Percentiles rank a stretch among this genome's conserved stretches.
Evolutionary conservation across 2,797 vertebrate genomes (phyloP).

Genomic region (Anableps anableps): DNA sequence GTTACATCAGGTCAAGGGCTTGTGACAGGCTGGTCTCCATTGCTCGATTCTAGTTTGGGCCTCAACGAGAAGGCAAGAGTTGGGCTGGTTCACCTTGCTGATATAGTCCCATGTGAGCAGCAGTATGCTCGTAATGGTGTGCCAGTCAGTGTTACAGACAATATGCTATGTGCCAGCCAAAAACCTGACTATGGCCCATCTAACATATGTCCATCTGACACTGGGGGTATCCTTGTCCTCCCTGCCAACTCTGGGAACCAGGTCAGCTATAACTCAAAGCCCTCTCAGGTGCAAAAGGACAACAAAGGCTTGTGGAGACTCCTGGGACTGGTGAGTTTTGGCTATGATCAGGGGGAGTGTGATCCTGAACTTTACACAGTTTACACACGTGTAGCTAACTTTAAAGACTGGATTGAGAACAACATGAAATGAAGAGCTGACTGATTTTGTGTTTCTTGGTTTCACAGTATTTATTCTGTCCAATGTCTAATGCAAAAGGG

Average conservation of each 20-base stretch:
- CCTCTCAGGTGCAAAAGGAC: conserved; percentile 53
- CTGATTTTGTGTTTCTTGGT: conserved; percentile 10
- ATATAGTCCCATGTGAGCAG: conserved; percentile 91
- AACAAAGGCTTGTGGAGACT: conserved; percentile 86
- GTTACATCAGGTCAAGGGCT: conserved; percentile 67
- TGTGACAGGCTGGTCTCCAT: conserved; percentile 91
- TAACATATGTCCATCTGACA: conserved; percentile 94
- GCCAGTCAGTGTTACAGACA: conserved; percentile 93
- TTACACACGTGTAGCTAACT: conserved; percentile 89
- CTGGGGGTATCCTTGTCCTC: conserved; percentile 90
- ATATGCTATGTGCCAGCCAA: conserved; percentile 93
- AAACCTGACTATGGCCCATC: conserved; percentile 81
- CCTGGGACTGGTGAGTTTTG: conserved; percentile 95
- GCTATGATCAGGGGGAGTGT: conserved; percentile 92
- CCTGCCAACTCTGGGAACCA: conserved; percentile 72
- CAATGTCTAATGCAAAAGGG: conserved; percentile 37
- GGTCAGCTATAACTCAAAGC: conserved; percentile 13
- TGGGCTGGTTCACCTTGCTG: conserved; percentile 87
- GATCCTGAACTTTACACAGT: conserved; percentile 91
- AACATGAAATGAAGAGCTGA: conserved; percentile 87
- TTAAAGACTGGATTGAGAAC: conserved; percentile 95
- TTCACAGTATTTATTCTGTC: conserved; percentile 7
- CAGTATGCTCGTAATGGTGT: conserved; percentile 90
- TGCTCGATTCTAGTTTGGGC: conserved; percentile 77
- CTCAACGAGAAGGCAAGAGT: conserved; percentile 87